Evolutionary conservation across 2,888 invertebrate species (phyloP), one percentile per base, ranked within the genome.

Genomic region (Parnassius mnemosyne): DNA sequence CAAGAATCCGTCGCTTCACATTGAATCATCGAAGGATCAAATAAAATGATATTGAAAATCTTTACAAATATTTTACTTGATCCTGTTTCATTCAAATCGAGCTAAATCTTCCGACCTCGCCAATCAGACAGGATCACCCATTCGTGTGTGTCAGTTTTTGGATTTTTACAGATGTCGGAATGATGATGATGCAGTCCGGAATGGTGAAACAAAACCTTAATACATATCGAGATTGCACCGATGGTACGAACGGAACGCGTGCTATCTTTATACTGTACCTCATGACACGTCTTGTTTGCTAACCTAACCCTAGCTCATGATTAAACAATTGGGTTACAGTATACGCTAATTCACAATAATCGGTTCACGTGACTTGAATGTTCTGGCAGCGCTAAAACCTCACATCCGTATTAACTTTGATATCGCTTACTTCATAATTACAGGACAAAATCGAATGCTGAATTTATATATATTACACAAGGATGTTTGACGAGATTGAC

Each of bases 151-250:
- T 91, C 90, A 91, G 90, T 84, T 88, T 93, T 92, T 92, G 92
- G 92, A 92, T 94, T 94, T 95, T 95, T 95, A 84, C 97, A 97
- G 97, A 97, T 97, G 97, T 97, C 93, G 97, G 97, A 94, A 97
- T 97, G 97, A 96, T 97, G 94, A 96, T 97, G 97, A 96, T 97
- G 96, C 96, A 97, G 95, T 94, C 96, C 91, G 97, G 97, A 93
- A 97, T 97, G 97, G 96, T 97, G 95, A 97, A 96, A 94, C 95
- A 96, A 93, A 95, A 94, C 92, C 92, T 95, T 92, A 96, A 95
- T 94, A 93, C 94, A 89, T 93, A 93, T 92, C 93, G 93, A 90
- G 93, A 90, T 93, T 94, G 93, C 89, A 91, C 94, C 93, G 96
- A 96, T 94, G 96, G 96, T 96, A 96, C 94, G 96, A 87, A 79